phyloP scores from a whole-genome alignment of 1,140 invertebrate species.

The Elymnias hypermnestra region DNA sequence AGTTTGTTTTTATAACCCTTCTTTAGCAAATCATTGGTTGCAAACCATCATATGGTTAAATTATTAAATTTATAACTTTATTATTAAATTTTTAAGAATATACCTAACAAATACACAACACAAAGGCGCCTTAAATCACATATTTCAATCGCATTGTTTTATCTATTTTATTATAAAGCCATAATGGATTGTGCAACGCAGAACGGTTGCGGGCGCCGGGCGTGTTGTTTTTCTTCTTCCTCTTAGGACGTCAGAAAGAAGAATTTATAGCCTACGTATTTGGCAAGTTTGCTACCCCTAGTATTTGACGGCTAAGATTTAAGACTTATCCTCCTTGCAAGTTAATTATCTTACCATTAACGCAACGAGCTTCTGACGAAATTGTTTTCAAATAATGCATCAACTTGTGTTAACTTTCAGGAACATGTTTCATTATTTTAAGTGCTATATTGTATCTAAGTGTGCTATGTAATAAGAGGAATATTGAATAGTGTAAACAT shows the following conservation, averaged over 20 bases:
- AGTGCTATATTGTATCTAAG: too few species aligned
- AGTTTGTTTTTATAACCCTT: too few species aligned
- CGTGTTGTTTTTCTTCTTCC: conserved; percentile 23
- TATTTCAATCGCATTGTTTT: conserved; percentile 26
- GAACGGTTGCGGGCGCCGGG: conserved; percentile 12
- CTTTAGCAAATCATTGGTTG: too few species aligned
- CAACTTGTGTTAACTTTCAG: too few species aligned
- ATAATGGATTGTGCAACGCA: conserved; percentile 28
- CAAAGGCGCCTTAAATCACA: too few species aligned
- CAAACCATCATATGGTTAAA: too few species aligned
- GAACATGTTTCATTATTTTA: too few species aligned
- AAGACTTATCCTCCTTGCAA: conserved; percentile 15
- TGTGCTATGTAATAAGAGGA: too few species aligned
- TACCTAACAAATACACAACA: too few species aligned
- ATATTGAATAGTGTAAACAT: too few species aligned
- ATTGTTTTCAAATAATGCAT: conserved; percentile 14
- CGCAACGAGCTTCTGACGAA: conserved; percentile 25
- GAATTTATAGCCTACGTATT: conserved; percentile 29
- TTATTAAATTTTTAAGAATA: too few species aligned
- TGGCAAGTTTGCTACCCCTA: conserved; percentile 29
- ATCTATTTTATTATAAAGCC: conserved; percentile 26
- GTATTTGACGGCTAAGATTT: conserved; percentile 27
- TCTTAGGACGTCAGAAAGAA: conserved; percentile 26
- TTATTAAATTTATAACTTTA: too few species aligned
- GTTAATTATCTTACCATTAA: conserved; percentile 28